Evolutionary conservation across 2,888 invertebrate genomes (phyloP).

Genomic region (Drosophila ezoana): DNA sequence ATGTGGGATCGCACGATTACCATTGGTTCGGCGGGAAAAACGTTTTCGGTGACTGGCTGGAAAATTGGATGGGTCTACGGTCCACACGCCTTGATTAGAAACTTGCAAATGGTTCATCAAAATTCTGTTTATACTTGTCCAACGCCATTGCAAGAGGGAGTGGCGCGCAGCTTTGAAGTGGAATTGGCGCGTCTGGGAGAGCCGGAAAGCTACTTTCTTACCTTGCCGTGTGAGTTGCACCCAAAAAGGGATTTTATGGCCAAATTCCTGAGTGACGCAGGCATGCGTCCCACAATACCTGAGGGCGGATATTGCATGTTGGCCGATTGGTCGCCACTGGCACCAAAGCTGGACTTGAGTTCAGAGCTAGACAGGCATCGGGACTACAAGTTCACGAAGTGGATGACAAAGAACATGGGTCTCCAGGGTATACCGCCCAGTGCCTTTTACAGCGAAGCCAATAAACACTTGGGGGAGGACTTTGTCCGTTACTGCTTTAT

Average conservation of each 20-base stretch:
- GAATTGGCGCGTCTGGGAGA: constrained; percentile 90
- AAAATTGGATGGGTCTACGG: constrained; percentile 98
- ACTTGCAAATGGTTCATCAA: constrained; percentile 95
- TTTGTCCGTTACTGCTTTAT: constrained; percentile 97
- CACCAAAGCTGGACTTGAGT: constrained; percentile 89
- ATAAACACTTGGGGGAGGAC: constrained; percentile 93
- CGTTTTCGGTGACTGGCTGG: constrained; percentile 99
- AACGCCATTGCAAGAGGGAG: constrained; percentile 97
- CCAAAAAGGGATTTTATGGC: constrained; percentile 93
- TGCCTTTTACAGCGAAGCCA: constrained; percentile 93
- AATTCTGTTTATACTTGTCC: constrained; percentile 96
- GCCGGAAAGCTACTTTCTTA: constrained; percentile 93
- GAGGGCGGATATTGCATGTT: constrained; percentile 99
- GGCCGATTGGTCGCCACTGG: constrained; percentile 94
- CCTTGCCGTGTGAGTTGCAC: constrained; percentile 90
- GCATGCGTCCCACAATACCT: constrained; percentile 96
- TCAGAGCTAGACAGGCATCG: constrained; percentile 90
- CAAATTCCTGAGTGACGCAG: constrained; percentile 90
- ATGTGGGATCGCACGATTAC: constrained; percentile 99
- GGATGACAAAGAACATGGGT: constrained; percentile 97
- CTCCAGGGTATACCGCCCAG: constrained; percentile 97
- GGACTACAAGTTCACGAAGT: constrained; percentile 97
- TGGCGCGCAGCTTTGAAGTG: constrained; percentile 94
- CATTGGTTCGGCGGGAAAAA: constrained; percentile 98
- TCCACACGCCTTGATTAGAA: constrained; percentile 91